Evolutionary conservation across 2,888 invertebrate genomes (phyloP).

Genomic region (Drosophila macrospina): DNA sequence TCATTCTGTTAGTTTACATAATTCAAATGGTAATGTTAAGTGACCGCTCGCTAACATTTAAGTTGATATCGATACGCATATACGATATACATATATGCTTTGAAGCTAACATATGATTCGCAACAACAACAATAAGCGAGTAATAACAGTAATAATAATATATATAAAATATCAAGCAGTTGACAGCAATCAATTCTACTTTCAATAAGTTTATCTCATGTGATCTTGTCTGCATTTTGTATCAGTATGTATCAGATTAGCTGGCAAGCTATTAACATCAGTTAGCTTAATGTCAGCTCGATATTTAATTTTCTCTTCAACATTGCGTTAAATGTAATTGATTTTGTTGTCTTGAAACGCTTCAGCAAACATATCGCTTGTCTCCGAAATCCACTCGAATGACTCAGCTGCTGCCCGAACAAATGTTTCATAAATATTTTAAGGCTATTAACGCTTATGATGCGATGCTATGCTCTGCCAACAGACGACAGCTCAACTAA

Average conservation of each 20-base stretch:
- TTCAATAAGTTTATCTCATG: background rate
- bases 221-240: background rate
- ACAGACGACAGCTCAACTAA: constrained; percentile 59
- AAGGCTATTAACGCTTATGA: constrained; percentile 63
- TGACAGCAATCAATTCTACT: background rate
- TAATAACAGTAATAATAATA: too few species aligned
- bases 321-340: constrained; percentile 11
- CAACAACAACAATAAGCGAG: too few species aligned
- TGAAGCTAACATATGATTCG: too few species aligned
- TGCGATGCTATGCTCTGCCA: background rate
- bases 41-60: too few species aligned
- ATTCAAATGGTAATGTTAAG: too few species aligned
- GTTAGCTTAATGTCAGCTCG: constrained; percentile 2
- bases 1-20: too few species aligned
- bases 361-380: constrained; percentile 21
- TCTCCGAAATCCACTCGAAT: constrained; percentile 30
- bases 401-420: constrained; percentile 38
- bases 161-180: background rate
- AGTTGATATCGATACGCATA: too few species aligned
- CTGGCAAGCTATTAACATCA: constrained; percentile 1
- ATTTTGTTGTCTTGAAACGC: constrained; percentile 32
- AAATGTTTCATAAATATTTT: constrained; percentile 61
- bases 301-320: background rate
- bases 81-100: too few species aligned
- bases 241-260: constrained; percentile 5